These are phyloP conservation scores for Hymenochirus boettgeri DNA, from an alignment of 2,113 vertebrate species.

Conservation along the genomic window DNA sequence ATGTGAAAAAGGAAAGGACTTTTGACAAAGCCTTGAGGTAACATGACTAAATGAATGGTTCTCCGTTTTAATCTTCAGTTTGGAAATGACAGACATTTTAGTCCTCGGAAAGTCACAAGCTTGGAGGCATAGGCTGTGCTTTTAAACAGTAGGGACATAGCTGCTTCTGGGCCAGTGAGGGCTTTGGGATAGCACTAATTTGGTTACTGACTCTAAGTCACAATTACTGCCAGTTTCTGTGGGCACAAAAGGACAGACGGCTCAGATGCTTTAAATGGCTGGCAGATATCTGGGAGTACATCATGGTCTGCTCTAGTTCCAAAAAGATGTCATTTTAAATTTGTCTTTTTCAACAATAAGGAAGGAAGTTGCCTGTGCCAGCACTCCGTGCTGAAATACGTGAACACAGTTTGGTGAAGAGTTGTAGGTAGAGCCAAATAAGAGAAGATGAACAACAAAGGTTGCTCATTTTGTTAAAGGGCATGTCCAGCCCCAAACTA, in stretches of 20 bases:
- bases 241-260: conserved; percentile 40
- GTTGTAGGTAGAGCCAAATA: too few relatives aligned
- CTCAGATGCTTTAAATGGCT: conserved; percentile 43
- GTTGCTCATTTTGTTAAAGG: too few relatives aligned
- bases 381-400: too few relatives aligned
- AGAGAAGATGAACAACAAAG: too few relatives aligned
- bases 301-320: conserved; percentile 37
- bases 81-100: conserved; percentile 27
- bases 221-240: conserved; percentile 42
- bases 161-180: conserved; percentile 12
- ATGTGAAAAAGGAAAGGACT: not conserved
- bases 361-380: conserved; percentile 42
- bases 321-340: conserved; percentile 52
- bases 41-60: conserved; percentile 7
- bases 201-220: conserved; percentile 40
- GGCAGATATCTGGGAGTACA: conserved; percentile 45
- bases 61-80: not conserved
- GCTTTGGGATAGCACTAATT: conserved; percentile 45
- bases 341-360: conserved; percentile 44
- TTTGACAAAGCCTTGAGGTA: not conserved
- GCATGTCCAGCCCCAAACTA: too few relatives aligned
- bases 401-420: too few relatives aligned
- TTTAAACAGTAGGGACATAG: conserved; percentile 31
- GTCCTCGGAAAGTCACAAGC: conserved; percentile 29
- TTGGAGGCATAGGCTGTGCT: conserved; percentile 27